A percentile compares a stretch with the other conserved stretches of the same genome.
Evolutionary conservation across 1,140 invertebrate genomes (phyloP).

Genomic region (Scylla paramamosain): DNA sequence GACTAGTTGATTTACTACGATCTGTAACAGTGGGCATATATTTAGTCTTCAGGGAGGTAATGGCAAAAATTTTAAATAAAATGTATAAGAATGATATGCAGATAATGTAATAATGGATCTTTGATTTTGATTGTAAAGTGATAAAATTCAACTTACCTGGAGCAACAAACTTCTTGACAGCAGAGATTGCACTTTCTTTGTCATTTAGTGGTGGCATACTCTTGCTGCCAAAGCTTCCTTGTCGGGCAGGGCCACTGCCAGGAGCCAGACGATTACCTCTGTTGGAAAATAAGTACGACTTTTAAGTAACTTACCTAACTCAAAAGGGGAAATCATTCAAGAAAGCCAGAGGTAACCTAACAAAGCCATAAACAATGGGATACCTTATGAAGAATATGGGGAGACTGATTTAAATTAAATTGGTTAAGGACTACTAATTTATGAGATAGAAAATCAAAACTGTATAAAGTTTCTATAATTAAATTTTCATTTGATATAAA

Average conservation of each 20-base stretch:
- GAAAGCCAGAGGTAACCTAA: neutral
- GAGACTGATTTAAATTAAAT: too few species aligned
- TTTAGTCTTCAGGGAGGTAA: too few species aligned
- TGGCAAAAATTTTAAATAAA: too few species aligned
- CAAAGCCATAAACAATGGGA: too few species aligned
- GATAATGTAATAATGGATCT: neutral
- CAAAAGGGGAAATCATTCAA: neutral
- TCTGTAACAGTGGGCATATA: slow-evolving; percentile 12
- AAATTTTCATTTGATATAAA: too few species aligned
- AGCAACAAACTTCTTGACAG: slow-evolving; percentile 70
- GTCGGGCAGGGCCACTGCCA: slow-evolving; percentile 59
- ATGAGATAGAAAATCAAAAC: too few species aligned
- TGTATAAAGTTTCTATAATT: too few species aligned
- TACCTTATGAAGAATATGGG: too few species aligned
- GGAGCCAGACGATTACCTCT: slow-evolving; percentile 63
- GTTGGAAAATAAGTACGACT: neutral
- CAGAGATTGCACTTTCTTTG: slow-evolving; percentile 69
- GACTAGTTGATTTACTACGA: slow-evolving; percentile 74
- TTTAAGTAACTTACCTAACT: too few species aligned
- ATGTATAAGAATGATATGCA: too few species aligned
- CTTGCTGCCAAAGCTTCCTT: slow-evolving; percentile 69
- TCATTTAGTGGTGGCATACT: slow-evolving; percentile 74
- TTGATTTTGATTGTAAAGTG: neutral
- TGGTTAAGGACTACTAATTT: too few species aligned
- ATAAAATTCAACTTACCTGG: slow-evolving; percentile 40